Conservation (phyloP, 1,140 invertebrate species). For the Drosophila subpulchrella region DNA sequence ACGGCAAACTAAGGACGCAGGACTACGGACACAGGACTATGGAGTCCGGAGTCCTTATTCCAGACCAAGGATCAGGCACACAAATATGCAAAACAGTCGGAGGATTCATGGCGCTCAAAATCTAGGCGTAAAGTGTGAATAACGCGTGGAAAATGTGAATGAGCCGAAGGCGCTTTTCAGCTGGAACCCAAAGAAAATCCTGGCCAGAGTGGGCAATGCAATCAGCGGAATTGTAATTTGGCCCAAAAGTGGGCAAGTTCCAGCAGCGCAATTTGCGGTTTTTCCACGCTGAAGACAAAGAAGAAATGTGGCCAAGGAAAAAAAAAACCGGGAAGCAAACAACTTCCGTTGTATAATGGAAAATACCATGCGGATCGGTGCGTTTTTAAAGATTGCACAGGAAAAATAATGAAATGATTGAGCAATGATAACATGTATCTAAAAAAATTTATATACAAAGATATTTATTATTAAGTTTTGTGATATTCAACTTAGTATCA, state of each 20-base stretch:
- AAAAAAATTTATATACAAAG: too few species aligned
- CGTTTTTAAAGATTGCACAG: background rate
- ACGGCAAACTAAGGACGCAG: conserved; percentile 15
- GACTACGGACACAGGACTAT: background rate
- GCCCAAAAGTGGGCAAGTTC: conserved; percentile 67
- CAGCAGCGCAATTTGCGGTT: conserved; percentile 63
- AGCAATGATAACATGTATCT: background rate
- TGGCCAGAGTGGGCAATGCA: conserved; percentile 54
- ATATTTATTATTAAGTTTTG: too few species aligned
- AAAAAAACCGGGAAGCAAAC: conserved; percentile 60
- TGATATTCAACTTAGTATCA: too few species aligned
- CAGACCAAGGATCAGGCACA: conserved; percentile 47
- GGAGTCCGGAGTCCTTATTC: conserved; percentile 5
- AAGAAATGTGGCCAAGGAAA: conserved; percentile 5
- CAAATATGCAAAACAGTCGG: conserved; percentile 80
- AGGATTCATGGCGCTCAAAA: conserved; percentile 79
- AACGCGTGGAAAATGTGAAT: conserved; percentile 80
- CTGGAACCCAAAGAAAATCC: conserved; percentile 15
- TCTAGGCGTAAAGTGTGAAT: conserved; percentile 82
- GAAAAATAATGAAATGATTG: background rate
- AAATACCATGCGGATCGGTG: conserved; percentile 42
- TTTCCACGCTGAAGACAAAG: conserved; percentile 35
- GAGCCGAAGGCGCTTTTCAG: conserved; percentile 71
- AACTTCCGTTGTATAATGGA: conserved; percentile 76
- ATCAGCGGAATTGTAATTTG: conserved; percentile 83